A percentile compares a stretch with the other conserved stretches of the same genome.
Conservation (phyloP, 2,113 vertebrate species). For the Cercocebus atys region DNA sequence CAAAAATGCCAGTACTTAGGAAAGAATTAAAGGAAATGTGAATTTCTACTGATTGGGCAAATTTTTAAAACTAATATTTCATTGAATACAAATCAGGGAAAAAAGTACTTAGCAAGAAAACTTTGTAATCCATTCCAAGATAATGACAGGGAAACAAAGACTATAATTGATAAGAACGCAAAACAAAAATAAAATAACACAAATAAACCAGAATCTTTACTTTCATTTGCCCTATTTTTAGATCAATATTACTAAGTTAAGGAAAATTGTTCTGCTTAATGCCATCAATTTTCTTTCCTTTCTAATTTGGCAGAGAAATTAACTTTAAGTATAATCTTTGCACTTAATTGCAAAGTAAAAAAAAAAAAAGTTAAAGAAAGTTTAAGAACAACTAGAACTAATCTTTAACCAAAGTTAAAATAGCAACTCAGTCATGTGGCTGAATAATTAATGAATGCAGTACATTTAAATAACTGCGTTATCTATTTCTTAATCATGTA, state of each 20-base stretch:
- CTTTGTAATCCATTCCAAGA: background rate
- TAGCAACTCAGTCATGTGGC: background rate
- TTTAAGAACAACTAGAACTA: slow-evolving; percentile 49
- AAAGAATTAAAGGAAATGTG: background rate
- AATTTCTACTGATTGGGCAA: background rate
- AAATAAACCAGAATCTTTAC: background rate
- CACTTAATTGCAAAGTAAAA: slow-evolving; percentile 53
- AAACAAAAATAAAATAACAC: background rate
- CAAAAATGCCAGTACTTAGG: background rate
- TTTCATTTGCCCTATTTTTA: background rate
- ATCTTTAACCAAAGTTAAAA: slow-evolving; percentile 62
- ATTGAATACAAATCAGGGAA: background rate
- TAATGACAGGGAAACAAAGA: background rate
- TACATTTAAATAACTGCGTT: slow-evolving; percentile 44
- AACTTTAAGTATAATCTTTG: slow-evolving; percentile 45
- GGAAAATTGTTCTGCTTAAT: background rate
- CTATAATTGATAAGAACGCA: background rate
- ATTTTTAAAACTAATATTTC: background rate
- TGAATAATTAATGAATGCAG: slow-evolving; percentile 43
- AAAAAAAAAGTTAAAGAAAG: slow-evolving; percentile 34
- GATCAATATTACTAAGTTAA: background rate
- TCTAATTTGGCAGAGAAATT: slow-evolving; percentile 50
- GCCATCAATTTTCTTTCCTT: slow-evolving; percentile 27
- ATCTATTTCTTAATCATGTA: background rate
- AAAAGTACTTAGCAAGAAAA: background rate